Percentiles rank a stretch among this genome's conserved stretches.
phyloP scores from a whole-genome alignment of 2,113 vertebrate genomes.

The Notarius quadriscutis region DNA sequence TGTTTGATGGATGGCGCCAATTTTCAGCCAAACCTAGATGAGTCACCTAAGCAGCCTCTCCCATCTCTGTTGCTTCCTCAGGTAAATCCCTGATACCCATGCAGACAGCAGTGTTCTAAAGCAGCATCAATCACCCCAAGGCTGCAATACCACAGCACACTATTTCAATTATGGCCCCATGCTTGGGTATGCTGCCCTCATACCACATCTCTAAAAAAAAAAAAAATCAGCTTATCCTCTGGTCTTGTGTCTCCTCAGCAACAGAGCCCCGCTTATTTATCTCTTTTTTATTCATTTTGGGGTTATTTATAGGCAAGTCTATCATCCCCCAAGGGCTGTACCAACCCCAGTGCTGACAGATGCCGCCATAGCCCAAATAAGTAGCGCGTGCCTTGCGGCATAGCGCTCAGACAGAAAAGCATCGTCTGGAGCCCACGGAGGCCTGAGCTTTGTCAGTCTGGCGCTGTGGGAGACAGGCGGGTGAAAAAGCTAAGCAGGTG shows the following conservation, averaged over 20 bases:
- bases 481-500: constrained; percentile 75
- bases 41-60: constrained; percentile 70
- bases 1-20: constrained; percentile 79
- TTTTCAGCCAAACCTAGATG: constrained; percentile 76
- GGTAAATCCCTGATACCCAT: constrained; percentile 66
- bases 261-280: constrained; percentile 47
- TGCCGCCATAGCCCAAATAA: constrained; percentile 51
- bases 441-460: constrained; percentile 65
- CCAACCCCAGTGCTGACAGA: constrained; percentile 57
- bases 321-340: constrained; percentile 49
- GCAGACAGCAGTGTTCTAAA: constrained; percentile 72
- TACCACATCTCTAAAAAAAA: background rate
- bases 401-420: constrained; percentile 56
- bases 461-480: constrained; percentile 66
- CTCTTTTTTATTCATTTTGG: constrained; percentile 49
- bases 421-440: constrained; percentile 55
- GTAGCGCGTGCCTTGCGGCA: constrained; percentile 40
- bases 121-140: constrained; percentile 73
- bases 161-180: constrained; percentile 70
- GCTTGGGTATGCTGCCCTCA: constrained; percentile 33
- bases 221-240: constrained; percentile 29
- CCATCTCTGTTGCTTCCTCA: constrained; percentile 63
- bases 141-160: constrained; percentile 55
- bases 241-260: constrained; percentile 40
- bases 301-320: constrained; percentile 57